Evolutionary conservation across 2,888 invertebrate species (phyloP).

Genomic region (Oligia latruncula): DNA sequence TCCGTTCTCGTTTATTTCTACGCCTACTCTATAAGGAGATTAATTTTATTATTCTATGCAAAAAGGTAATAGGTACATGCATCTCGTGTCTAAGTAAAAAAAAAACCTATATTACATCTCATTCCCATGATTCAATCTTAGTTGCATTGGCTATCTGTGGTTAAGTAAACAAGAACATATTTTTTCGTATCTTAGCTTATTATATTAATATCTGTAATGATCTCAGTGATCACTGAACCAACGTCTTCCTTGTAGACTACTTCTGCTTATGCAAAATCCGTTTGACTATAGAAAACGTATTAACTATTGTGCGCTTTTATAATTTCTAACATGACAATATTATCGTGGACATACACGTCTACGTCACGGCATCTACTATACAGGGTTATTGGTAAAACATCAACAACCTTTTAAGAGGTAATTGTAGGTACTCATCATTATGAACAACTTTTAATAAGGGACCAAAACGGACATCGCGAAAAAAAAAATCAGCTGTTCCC

Average conservation of each 20-base stretch:
- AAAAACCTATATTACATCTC: neutral
- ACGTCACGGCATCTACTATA: no score
- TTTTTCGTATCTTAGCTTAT: neutral
- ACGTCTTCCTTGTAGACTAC: neutral
- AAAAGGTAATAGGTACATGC: neutral
- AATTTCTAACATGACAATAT: neutral
- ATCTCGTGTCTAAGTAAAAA: neutral
- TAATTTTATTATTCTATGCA: conserved; percentile 23
- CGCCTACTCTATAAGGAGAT: conserved; percentile 16
- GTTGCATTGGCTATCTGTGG: neutral
- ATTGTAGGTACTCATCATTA: no score
- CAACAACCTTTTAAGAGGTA: no score
- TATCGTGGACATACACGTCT: neutral
- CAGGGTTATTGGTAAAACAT: no score
- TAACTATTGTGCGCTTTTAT: neutral
- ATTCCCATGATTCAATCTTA: neutral
- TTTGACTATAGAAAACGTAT: neutral
- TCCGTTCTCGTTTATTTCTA: conserved; percentile 47
- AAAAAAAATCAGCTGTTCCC: no score
- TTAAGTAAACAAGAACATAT: neutral
- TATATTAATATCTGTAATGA: neutral
- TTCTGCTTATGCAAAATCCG: neutral
- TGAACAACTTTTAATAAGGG: no score
- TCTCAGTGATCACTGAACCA: neutral
- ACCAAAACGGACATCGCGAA: no score